Evolutionary conservation across 2,113 vertebrate genomes (phyloP).

Genomic region (Gasterosteus aculeatus): DNA sequence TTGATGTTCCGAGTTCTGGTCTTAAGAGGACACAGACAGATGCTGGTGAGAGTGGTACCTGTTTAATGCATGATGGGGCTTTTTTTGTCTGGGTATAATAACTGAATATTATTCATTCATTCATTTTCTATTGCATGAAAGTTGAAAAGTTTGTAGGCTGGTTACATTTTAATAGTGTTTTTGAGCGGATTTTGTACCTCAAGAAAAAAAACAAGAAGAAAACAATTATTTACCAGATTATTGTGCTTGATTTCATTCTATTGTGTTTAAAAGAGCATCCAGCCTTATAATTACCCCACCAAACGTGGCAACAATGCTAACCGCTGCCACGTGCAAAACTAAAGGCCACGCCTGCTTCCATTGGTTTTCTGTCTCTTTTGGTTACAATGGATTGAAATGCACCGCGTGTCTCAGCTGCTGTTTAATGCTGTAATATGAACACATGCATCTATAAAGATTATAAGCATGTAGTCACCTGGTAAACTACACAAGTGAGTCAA

Average conservation of each 20-base stretch:
- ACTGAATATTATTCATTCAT: neutral
- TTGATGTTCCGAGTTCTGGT: slow-evolving; percentile 1
- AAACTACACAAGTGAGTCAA: neutral
- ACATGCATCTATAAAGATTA: neutral
- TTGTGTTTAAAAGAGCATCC: neutral
- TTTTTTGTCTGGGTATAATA: neutral
- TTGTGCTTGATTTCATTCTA: neutral
- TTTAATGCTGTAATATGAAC: neutral
- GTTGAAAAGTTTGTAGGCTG: neutral
- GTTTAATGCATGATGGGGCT: neutral
- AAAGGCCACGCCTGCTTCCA: neutral
- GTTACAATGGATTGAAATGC: neutral
- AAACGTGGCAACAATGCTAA: neutral
- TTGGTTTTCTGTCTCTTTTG: neutral
- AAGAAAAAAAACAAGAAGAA: neutral
- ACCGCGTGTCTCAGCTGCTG: neutral
- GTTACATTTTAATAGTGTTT: neutral
- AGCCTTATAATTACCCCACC: neutral
- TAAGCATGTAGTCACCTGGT: neutral
- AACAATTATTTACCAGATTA: neutral
- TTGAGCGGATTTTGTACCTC: too few species aligned
- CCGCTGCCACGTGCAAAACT: neutral
- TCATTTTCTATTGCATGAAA: too few species aligned
- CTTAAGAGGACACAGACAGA: neutral
- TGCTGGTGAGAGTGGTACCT: slow-evolving; percentile 1